A percentile compares a stretch with the other conserved stretches of the same genome.
phyloP scores from a whole-genome alignment of 2,797 vertebrate species.

The Peromyscus melanophrys region DNA sequence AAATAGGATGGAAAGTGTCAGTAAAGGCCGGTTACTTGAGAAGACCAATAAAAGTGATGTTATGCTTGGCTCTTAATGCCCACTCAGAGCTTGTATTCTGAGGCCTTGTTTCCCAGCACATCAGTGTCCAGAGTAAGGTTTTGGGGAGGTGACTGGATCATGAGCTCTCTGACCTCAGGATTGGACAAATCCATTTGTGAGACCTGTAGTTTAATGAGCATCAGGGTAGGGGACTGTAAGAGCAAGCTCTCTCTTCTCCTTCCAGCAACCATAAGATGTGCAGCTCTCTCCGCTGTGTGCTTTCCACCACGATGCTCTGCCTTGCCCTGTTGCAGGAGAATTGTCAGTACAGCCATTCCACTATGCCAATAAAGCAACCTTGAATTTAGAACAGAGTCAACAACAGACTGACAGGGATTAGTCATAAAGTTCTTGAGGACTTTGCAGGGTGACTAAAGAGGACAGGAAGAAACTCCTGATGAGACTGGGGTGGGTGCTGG shows the following conservation, averaged over 20 bases:
- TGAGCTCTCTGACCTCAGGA: neutral
- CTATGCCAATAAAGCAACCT: neutral
- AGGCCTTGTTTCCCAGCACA: neutral
- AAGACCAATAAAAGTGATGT: neutral
- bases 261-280: neutral
- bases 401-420: neutral
- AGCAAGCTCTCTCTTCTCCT: neutral
- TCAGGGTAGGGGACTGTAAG: neutral
- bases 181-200: neutral
- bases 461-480: neutral
- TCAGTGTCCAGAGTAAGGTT: neutral
- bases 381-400: neutral
- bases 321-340: neutral
- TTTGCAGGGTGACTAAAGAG: neutral
- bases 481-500: neutral
- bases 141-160: neutral
- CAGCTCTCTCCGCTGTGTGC: neutral
- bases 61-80: neutral
- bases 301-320: neutral
- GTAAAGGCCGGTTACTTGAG: neutral
- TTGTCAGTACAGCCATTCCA: neutral
- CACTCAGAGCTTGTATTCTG: neutral
- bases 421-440: neutral
- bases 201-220: neutral
- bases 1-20: neutral